These are phyloP conservation scores for Zonitis immaculata DNA, from an alignment of 2,888 invertebrate genomes.

Conservation along the genomic window DNA sequence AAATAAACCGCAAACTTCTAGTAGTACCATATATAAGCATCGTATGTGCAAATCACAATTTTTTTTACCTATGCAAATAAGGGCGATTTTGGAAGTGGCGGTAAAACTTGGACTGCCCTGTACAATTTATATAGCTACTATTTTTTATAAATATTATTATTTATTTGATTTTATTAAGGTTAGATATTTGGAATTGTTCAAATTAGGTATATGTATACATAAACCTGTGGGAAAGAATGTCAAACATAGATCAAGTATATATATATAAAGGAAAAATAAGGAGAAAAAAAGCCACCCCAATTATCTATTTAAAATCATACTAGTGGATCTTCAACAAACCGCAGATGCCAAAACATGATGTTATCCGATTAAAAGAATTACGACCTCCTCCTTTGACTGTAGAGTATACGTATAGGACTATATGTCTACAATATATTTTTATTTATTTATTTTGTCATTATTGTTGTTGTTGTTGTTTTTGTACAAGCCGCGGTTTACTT, in stretches of 20 bases:
- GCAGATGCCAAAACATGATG: slow-evolving; percentile 1
- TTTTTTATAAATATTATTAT: too few relatives aligned
- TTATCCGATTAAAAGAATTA: neutral
- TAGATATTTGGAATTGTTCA: neutral
- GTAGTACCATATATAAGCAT: too few relatives aligned
- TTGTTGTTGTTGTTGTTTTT: neutral
- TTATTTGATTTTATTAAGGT: too few relatives aligned
- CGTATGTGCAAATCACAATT: too few relatives aligned
- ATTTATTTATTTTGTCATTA: neutral
- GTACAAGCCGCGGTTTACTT: slow-evolving; percentile 3
- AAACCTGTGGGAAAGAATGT: neutral
- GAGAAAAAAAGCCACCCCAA: neutral
- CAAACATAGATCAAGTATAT: slow-evolving; percentile 1
- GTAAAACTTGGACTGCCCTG: too few relatives aligned
- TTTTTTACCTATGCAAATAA: too few relatives aligned
- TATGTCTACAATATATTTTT: neutral
- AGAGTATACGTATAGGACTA: too few relatives aligned
- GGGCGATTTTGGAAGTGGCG: too few relatives aligned
- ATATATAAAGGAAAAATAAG: neutral
- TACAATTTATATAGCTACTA: too few relatives aligned
- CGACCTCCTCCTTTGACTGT: neutral
- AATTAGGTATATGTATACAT: too few relatives aligned
- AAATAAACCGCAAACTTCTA: too few relatives aligned
- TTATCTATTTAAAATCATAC: neutral
- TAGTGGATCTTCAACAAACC: neutral